Evolutionary conservation across 2,888 invertebrate species (phyloP).

Genomic region (Anaspis maculata): DNA sequence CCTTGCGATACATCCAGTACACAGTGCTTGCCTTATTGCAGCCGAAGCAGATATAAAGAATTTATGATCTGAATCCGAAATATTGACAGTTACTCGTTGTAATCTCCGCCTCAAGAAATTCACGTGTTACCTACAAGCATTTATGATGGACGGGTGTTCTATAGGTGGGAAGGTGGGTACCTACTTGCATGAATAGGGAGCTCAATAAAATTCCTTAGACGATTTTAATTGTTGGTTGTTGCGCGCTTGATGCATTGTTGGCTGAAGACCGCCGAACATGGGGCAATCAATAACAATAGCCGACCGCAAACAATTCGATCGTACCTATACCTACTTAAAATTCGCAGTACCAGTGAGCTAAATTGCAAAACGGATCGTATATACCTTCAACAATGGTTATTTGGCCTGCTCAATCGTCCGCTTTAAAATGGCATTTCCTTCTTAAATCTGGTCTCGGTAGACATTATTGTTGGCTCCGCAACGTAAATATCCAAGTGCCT

Average conservation of each 20-base stretch:
- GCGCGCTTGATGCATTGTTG: conserved; percentile 19
- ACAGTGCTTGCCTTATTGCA: conserved; percentile 1
- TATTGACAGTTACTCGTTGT: not conserved
- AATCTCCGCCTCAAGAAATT: not conserved
- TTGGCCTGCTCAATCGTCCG: conserved; percentile 33
- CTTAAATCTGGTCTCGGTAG: conserved; percentile 30
- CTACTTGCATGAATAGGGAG: not conserved
- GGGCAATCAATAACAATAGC: conserved; percentile 24
- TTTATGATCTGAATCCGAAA: conserved; percentile 1
- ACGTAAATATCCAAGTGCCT: not conserved
- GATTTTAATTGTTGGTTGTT: too few relatives aligned
- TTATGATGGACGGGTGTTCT: too few relatives aligned
- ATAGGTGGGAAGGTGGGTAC: not conserved
- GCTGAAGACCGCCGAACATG: conserved; percentile 14
- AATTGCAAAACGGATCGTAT: conserved; percentile 28
- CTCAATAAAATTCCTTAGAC: conserved; percentile 7
- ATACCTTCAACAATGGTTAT: conserved; percentile 31
- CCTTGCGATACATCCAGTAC: conserved; percentile 1
- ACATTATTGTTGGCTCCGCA: not conserved
- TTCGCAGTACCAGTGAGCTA: conserved; percentile 28
- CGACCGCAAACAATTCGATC: conserved; percentile 28
- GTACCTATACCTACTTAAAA: conserved; percentile 31
- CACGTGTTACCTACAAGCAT: too few relatives aligned
- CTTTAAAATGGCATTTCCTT: conserved; percentile 33
- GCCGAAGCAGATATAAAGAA: not conserved